These are phyloP conservation scores for Drosophila austrosaltans DNA, from an alignment of 2,888 invertebrate species.

Conservation along the genomic window DNA sequence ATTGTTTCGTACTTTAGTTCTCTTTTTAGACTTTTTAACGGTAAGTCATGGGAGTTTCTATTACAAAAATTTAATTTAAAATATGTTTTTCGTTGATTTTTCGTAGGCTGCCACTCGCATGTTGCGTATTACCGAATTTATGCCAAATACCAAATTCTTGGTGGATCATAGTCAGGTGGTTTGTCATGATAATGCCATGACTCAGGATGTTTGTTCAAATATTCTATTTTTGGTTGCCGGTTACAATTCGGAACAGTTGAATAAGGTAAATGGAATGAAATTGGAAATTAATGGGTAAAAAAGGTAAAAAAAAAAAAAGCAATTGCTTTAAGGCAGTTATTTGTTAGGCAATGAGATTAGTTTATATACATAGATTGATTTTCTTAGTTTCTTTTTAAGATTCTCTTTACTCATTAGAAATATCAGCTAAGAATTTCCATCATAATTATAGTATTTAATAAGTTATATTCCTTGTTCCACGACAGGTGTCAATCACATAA, in stretches of 20 bases:
- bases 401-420: too few relatives aligned
- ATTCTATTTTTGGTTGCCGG: constrained; percentile 87
- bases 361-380: too few relatives aligned
- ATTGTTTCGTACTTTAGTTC: constrained; percentile 81
- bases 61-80: background rate
- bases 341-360: too few relatives aligned
- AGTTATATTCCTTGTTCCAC: background rate
- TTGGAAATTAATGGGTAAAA: constrained; percentile 4
- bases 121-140: constrained; percentile 82
- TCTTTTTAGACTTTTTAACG: constrained; percentile 82
- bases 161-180: constrained; percentile 83
- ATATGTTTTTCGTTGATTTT: background rate
- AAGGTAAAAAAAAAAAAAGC: background rate
- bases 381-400: too few relatives aligned
- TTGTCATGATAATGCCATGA: constrained; percentile 84
- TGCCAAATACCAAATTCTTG: constrained; percentile 82
- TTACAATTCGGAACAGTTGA: constrained; percentile 85
- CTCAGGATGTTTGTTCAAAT: constrained; percentile 86
- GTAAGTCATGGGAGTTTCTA: constrained; percentile 59
- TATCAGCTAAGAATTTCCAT: too few relatives aligned
- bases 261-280: constrained; percentile 83
- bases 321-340: too few relatives aligned
- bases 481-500: constrained; percentile 41
- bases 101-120: constrained; percentile 81
- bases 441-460: too few relatives aligned